phyloP scores from a whole-genome alignment of 2,113 vertebrate species.

The Anarrhichthys ocellatus region DNA sequence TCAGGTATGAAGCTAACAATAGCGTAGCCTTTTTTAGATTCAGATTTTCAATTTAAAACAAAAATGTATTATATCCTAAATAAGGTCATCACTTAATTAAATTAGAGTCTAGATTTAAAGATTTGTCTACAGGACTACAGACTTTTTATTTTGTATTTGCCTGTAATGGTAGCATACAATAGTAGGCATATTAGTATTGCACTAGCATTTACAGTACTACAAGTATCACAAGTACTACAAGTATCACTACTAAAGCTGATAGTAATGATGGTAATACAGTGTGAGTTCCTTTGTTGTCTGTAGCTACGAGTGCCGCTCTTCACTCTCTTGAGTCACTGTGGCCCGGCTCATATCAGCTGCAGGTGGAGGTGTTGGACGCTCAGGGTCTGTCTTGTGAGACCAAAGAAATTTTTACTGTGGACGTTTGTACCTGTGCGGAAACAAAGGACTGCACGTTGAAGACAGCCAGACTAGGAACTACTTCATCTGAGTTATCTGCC shows the following conservation, averaged over 20 bases:
- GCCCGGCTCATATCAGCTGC: slow-evolving; percentile 71
- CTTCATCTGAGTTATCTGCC: slow-evolving; percentile 68
- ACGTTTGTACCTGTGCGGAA: slow-evolving; percentile 76
- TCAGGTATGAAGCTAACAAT: not conserved
- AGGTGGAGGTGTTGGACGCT: slow-evolving; percentile 73
- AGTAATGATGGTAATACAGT: not conserved
- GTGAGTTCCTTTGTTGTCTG: slow-evolving; percentile 6
- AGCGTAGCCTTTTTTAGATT: not conserved
- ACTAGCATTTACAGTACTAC: not conserved
- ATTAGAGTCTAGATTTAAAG: not conserved
- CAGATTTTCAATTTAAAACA: not conserved
- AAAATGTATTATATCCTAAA: too few species aligned
- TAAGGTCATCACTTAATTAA: too few species aligned
- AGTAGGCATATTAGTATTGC: too few species aligned
- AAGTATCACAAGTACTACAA: not conserved
- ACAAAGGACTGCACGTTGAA: slow-evolving; percentile 18
- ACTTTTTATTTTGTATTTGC: not conserved
- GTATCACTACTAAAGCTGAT: not conserved
- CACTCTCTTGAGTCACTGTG: slow-evolving; percentile 64
- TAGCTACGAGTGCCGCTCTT: slow-evolving; percentile 68
- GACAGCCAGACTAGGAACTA: accelerated
- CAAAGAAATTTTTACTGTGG: slow-evolving; percentile 68
- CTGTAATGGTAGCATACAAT: not conserved
- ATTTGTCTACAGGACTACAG: not conserved
- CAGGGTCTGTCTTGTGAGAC: slow-evolving; percentile 73